A percentile compares a stretch with the other conserved stretches of the same genome.
Evolutionary conservation across 2,113 vertebrate species (phyloP).

Genomic region (Lampris incognitus): DNA sequence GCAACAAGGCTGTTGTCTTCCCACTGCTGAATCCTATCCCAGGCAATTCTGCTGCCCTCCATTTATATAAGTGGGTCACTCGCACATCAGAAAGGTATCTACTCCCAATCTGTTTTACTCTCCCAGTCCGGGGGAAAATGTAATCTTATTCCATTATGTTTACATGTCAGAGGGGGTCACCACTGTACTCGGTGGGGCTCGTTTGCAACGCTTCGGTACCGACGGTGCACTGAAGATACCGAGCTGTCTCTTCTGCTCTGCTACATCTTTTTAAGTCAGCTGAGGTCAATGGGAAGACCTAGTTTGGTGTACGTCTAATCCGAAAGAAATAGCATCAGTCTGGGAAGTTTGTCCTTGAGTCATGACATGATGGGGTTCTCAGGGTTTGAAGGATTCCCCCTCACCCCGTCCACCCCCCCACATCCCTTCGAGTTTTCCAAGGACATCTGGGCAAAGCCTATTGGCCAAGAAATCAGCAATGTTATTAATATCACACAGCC

Average conservation of each 20-base stretch:
- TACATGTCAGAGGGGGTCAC: conserved; percentile 65
- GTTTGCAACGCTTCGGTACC: conserved; percentile 35
- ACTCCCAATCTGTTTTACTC: conserved; percentile 45
- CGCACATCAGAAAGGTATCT: conserved; percentile 67
- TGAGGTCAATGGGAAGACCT: conserved; percentile 37
- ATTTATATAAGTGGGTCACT: conserved; percentile 75
- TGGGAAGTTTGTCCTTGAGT: neutral
- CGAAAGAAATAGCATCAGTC: conserved; percentile 28
- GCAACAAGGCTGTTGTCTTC: conserved; percentile 54
- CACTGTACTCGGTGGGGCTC: conserved; percentile 6
- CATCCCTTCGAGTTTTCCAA: too few species aligned
- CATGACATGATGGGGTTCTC: neutral
- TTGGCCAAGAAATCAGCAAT: too few species aligned
- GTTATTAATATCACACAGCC: too few species aligned
- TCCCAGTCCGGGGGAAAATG: conserved; percentile 45
- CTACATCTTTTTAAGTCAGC: conserved; percentile 43
- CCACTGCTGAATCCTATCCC: conserved; percentile 14
- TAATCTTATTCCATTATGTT: conserved; percentile 67
- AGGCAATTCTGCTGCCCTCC: conserved; percentile 58
- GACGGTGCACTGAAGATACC: conserved; percentile 33
- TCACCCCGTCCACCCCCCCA: too few species aligned
- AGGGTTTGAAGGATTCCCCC: neutral
- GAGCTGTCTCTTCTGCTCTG: neutral
- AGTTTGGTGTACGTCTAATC: conserved; percentile 18
- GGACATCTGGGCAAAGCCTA: too few species aligned